A percentile compares a stretch with the other conserved stretches of the same genome.
phyloP scores from a whole-genome alignment of 2,113 vertebrate genomes.

The Clarias macrocephalus region DNA sequence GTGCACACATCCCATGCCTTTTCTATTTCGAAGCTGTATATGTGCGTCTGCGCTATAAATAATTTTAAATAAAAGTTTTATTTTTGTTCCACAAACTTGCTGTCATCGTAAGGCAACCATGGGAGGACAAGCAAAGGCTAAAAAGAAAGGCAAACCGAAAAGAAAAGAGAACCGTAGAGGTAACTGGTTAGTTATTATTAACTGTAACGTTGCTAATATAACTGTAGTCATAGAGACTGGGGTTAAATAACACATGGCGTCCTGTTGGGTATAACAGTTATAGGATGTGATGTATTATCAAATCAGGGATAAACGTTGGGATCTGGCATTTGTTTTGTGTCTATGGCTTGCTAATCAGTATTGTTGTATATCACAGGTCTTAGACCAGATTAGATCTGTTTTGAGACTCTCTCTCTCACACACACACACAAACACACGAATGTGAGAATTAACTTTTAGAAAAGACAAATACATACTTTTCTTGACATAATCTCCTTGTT shows the following conservation, averaged over 20 bases:
- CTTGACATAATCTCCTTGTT: too few species aligned
- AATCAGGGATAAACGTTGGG: neutral
- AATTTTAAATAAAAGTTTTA: neutral
- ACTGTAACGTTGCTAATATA: too few species aligned
- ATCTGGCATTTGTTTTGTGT: neutral
- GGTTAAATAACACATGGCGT: neutral
- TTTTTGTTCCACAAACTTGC: neutral
- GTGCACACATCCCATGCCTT: neutral
- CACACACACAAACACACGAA: too few species aligned
- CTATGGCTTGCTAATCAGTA: neutral
- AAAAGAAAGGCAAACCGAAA: conserved; percentile 74
- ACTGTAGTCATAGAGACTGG: neutral
- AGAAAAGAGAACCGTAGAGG: conserved; percentile 67
- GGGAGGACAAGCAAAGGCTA: conserved; percentile 77
- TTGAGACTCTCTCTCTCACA: neutral
- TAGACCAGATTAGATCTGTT: neutral
- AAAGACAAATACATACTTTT: too few species aligned
- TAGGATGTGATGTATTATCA: neutral
- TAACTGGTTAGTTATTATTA: conserved; percentile 32
- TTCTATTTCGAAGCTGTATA: neutral
- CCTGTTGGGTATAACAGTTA: neutral
- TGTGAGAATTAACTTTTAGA: too few species aligned
- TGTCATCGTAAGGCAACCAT: conserved; percentile 54
- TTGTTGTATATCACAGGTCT: neutral
- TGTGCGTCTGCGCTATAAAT: neutral